Evolutionary conservation across 2,888 invertebrate species (phyloP), one percentile per base, ranked within the genome.

Genomic region (Cistogaster globosa): DNA sequence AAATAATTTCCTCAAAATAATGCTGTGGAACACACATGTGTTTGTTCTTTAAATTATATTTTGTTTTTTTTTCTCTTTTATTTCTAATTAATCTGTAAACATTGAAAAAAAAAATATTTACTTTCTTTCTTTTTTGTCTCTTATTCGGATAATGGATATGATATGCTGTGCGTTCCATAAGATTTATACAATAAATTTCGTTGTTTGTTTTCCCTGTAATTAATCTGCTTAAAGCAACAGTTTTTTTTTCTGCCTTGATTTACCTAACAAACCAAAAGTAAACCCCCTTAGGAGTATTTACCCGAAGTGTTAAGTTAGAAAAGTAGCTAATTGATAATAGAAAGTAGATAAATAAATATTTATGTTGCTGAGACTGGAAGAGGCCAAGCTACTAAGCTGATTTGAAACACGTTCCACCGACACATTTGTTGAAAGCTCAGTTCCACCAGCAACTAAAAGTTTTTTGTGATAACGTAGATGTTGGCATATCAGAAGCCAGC

Each of bases 101-200:
- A 60, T 2, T 26, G 1, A 18, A 63, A 38, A 53, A 63, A 38
- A 53, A 53, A 62, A 26, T 38, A 63, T 55, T 18, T 55, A 42
- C 32, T 36, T 55, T 62, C 51, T 51, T 36, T 12, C 20, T 51
- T 26, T 55, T 53, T 42, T 22, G 26, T 55, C 26, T 20, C 42
- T 26, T 63, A 55, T 65, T 75, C 2, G 26, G 26, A 26, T n/a
- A 63, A 74, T 74, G 55, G 63, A 74, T 75, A 75, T 32, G 42
- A 75, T 63, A 42, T 55, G 18, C n/a, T 55, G 16, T 3, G 32
- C 16, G 26, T 55, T 65, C 55, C 63, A 45, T 53, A 63, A 45
- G 42, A 63, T 67, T 67, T 76, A 32, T 58, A 65, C 45, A 67
- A 5, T 3, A 2, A 8, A 9, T 38, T 38, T 38, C 11, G 38